Evolutionary conservation across 2,888 invertebrate genomes (phyloP), one percentile per base, ranked within the genome.

Genomic region (Acanthosepion pharaonis): DNA sequence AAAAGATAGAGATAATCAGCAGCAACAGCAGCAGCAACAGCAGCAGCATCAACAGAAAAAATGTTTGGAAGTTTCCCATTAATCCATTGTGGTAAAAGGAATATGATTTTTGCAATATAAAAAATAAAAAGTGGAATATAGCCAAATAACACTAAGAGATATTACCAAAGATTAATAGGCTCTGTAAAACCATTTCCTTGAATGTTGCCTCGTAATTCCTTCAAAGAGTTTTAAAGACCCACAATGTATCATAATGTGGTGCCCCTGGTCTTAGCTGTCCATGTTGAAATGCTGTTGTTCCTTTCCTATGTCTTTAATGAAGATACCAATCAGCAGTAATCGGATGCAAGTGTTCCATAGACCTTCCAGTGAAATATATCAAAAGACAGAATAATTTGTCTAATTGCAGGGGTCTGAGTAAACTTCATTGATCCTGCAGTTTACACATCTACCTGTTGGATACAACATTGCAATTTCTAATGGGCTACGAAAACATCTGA

Each of bases 361-460:
- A 78, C n/a, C 78, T 78, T 33, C 78, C 78, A 78, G 78, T 78
- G 15, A 78, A 78, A 78, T 78, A 78, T 78, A 78, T 78, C 78
- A 78, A 78, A 78, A 78, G 78, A 78, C 78, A 33, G 15, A 78
- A 78, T 78, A 78, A 78, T 78, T 78, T 78, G n/a, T 78, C n/a
- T 78, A 78, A 78, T 78, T 78, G 78, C 78, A 78, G 78, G 78
- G 78, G 78, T 78, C 78, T 78, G 78, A 15, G n/a, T 78, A 78
- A 78, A 78, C 78, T 78, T 33, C n/a, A 78, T 78, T 78, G 78
- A 78, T 78, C 78, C 78, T 78, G 78, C 78, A 78, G 78, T 78
- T n/a, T 78, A n/a, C 78, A 78, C 33, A 78, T 78, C 78, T 78
- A n/a, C 78, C 78, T n/a, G n/a, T n/a, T n/a, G n/a, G 78, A 33